Percentiles rank a stretch among this genome's conserved stretches.
These are phyloP conservation scores for Cochlearius cochlearius DNA, from an alignment of 2,113 vertebrate species.

Conservation along the genomic window DNA sequence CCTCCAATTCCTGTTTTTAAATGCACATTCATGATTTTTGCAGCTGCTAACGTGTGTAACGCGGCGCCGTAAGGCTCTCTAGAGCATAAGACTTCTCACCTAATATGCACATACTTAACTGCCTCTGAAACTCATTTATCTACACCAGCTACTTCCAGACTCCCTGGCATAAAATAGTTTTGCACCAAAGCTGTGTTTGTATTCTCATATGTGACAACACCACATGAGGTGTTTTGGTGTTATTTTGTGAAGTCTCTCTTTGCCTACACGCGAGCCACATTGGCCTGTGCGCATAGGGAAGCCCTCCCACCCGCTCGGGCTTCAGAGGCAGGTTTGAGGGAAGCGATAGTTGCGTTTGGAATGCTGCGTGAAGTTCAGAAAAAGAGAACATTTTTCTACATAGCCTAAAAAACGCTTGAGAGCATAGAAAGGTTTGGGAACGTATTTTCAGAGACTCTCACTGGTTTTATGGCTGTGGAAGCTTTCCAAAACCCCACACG, in stretches of 20 bases:
- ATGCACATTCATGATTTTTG: background rate
- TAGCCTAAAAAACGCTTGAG: background rate
- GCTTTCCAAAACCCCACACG: background rate
- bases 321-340: background rate
- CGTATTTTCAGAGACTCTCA: background rate
- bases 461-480: background rate
- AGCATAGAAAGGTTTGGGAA: background rate
- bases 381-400: background rate
- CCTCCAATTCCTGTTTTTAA: background rate
- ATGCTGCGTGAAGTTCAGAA: background rate
- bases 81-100: slow-evolving; percentile 39
- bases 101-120: background rate
- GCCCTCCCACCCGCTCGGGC: background rate
- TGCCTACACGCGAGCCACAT: background rate
- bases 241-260: slow-evolving; percentile 46
- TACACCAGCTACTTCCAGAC: slow-evolving; percentile 29
- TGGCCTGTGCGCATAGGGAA: background rate
- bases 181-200: slow-evolving; percentile 57
- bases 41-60: background rate
- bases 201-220: slow-evolving; percentile 43
- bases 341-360: background rate
- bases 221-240: slow-evolving; percentile 40
- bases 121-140: slow-evolving; percentile 27
- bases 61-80: background rate
- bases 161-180: slow-evolving; percentile 35